phyloP scores from a whole-genome alignment of 2,113 vertebrate genomes.

The Trochalopteron elliotii region DNA sequence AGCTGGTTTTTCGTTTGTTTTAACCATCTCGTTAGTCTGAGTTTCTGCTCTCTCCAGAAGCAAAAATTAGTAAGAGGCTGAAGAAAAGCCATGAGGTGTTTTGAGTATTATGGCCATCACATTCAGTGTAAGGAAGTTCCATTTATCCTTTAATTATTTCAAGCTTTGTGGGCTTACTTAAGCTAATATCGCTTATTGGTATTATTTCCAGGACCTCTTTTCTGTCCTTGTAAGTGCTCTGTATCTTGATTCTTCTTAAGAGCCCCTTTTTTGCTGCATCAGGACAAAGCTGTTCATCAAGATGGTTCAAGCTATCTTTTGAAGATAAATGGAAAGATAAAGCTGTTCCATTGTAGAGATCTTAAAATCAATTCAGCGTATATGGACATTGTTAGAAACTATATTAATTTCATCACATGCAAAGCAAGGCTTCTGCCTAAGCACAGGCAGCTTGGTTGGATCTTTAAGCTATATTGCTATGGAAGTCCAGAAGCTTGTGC shows the following conservation, averaged over 20 bases:
- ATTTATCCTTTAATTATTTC: neutral
- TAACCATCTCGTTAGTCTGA: neutral
- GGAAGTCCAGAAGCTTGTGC: neutral
- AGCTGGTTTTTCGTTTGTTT: neutral
- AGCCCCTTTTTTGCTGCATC: neutral
- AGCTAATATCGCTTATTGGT: neutral
- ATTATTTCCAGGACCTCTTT: neutral
- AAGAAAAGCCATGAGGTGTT: neutral
- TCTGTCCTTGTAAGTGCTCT: neutral
- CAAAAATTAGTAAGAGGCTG: neutral
- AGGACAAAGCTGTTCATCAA: neutral
- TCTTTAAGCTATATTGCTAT: neutral
- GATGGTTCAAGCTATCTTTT: neutral
- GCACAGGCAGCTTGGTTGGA: neutral
- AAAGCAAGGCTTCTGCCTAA: neutral
- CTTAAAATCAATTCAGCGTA: neutral
- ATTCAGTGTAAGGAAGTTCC: neutral
- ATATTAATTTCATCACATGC: neutral
- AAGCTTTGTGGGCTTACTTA: neutral
- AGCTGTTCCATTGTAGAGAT: neutral
- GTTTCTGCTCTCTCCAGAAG: neutral
- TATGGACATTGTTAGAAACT: neutral
- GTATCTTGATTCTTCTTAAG: neutral
- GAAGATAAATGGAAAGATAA: slow-evolving; percentile 7
- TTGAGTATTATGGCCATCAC: neutral